Percentiles rank a stretch among this genome's conserved stretches.
These are phyloP conservation scores for Megalops atlanticus DNA, from an alignment of 2,113 vertebrate species.

Conservation along the genomic window DNA sequence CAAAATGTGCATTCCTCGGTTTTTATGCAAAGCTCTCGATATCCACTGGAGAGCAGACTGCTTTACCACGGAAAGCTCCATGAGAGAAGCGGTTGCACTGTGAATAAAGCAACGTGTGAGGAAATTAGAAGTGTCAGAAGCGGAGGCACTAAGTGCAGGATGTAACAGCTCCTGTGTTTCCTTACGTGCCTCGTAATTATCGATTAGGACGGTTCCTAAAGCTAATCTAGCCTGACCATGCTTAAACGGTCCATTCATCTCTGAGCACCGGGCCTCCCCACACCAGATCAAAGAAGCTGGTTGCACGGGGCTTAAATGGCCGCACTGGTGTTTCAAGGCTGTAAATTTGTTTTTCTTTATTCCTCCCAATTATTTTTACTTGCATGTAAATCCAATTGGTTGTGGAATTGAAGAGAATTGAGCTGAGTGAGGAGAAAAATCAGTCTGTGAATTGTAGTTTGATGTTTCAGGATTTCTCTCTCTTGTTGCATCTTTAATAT, in stretches of 20 bases:
- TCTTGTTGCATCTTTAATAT: neutral
- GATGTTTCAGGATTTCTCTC: too few species aligned
- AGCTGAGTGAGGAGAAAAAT: too few species aligned
- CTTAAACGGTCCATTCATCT: neutral
- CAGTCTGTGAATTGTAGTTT: too few species aligned
- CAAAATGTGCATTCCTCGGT: too few species aligned
- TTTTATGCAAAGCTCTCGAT: too few species aligned
- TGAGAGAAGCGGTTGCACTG: conserved; percentile 26
- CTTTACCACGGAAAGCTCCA: neutral
- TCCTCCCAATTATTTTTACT: neutral
- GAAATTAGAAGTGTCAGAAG: conserved; percentile 59
- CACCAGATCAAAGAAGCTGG: conserved; percentile 11
- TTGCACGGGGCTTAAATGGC: neutral
- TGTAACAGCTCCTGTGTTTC: conserved; percentile 41
- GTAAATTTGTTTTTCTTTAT: neutral
- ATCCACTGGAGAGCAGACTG: neutral
- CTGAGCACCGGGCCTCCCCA: neutral
- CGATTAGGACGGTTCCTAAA: neutral
- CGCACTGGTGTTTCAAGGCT: neutral
- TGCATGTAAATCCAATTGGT: too few species aligned
- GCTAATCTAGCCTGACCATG: neutral
- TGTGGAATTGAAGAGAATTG: too few species aligned
- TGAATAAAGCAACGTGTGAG: conserved; percentile 52
- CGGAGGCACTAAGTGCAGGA: conserved; percentile 65
- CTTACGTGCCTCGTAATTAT: conserved; percentile 1